Conservation (phyloP, 2,113 vertebrate genomes). For the Microtus ochrogaster region DNA sequence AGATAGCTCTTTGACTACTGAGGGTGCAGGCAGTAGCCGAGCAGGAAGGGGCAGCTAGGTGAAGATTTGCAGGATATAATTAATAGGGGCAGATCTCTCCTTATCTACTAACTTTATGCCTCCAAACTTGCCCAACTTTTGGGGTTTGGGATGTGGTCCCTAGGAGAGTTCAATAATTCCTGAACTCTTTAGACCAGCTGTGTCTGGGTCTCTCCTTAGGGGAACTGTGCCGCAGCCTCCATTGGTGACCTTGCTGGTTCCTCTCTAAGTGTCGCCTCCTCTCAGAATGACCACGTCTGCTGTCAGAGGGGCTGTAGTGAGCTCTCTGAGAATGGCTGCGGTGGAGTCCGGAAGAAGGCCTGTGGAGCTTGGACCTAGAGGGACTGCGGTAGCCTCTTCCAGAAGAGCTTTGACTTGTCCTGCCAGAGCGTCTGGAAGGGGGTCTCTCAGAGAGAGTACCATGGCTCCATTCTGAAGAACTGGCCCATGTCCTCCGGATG, state of each 20-base stretch:
- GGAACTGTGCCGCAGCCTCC: background rate
- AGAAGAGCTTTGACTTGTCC: rapidly evolving
- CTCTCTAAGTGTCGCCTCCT: background rate
- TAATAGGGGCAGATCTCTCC: background rate
- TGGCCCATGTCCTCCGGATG: rapidly evolving
- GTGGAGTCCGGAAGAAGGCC: background rate
- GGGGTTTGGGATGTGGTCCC: background rate
- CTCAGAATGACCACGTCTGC: background rate
- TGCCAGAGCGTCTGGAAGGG: rapidly evolving
- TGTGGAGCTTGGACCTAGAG: background rate
- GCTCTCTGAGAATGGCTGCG: background rate
- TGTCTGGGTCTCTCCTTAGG: background rate
- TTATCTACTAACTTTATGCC: background rate
- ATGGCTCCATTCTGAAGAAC: background rate
- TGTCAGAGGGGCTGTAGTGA: background rate
- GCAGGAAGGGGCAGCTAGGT: background rate
- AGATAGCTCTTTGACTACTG: too few relatives aligned
- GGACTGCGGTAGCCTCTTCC: rapidly evolving
- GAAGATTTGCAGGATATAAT: background rate
- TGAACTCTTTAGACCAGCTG: background rate
- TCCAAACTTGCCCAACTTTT: conserved; percentile 8
- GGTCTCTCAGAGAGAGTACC: background rate
- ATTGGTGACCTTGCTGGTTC: background rate
- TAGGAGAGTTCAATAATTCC: background rate
- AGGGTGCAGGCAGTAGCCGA: background rate